Evolutionary conservation across 2,113 vertebrate genomes (phyloP), one percentile per base, ranked within the genome.

Genomic region (Microtus ochrogaster): DNA sequence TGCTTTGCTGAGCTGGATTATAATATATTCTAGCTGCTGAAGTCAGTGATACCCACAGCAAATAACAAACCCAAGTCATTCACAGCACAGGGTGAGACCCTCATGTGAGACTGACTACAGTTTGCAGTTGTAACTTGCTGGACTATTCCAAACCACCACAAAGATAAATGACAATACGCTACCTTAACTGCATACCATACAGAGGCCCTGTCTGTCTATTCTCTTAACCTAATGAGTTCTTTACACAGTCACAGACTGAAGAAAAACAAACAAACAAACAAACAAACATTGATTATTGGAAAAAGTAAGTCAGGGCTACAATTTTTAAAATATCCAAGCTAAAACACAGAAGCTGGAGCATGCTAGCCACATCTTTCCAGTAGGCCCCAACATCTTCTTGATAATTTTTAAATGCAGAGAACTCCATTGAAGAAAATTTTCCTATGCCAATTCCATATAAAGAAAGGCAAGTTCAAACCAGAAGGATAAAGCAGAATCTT

Each of bases 381-480:
- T n/a, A n/a, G 63, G 30, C 49, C 66, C 65, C 81, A 92, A 49
- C 47, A 66, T 77, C 44, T 24, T 85, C 49, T 74, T 44, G 63
- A 63, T 76, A 74, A 63, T 41, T 65, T 96, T 96, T 74, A 82
- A 88, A 82, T 30, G 33, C 92, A 88, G 95, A 89, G 81, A 76
- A 55, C 66, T 88, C 68, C 49, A 66, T 33, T 81, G 61, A 96
- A 41, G 8, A 83, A 94, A 94, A 52, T 33, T 78, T 33, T 72
- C 49, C 33, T 90, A 72, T 28, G 79, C n/a, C 41, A 87, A 39
- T 63, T 92, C 30, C 47, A 52, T 68, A 89, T 65, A 61, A 85
- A 49, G 26, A 87, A 26, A 95, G 55, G 16, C 24, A 65, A 95
- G 61, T 77, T 79, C 73, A 77, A 93, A 68, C 39, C 44, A 68